Evolutionary conservation across 2,797 vertebrate genomes (phyloP).

Genomic region (Otolemur crassicaudatus): DNA sequence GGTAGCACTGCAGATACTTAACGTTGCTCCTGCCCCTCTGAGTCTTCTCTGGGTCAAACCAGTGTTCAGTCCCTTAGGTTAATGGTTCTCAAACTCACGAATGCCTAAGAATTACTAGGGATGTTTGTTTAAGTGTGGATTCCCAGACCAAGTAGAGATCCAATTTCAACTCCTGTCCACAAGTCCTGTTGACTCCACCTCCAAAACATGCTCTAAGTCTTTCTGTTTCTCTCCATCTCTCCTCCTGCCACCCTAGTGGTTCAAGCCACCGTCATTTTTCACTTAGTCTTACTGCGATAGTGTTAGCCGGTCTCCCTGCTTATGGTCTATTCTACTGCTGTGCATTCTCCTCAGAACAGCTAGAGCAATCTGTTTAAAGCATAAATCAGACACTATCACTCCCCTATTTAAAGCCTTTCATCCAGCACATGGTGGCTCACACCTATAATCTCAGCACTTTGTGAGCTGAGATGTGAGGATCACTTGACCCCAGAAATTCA

Average conservation of each 20-base stretch:
- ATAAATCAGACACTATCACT: background rate
- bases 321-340: background rate
- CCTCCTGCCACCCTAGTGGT: background rate
- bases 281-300: background rate
- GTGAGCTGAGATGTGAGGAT: too few relatives aligned
- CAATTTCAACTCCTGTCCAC: background rate
- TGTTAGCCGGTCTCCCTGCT: background rate
- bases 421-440: background rate
- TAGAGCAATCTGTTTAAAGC: background rate
- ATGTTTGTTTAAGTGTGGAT: background rate
- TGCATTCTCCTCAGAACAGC: background rate
- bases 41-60: background rate
- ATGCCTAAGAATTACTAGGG: background rate
- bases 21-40: background rate
- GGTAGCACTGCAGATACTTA: background rate
- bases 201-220: background rate
- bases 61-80: background rate
- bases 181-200: slow-evolving; percentile 12
- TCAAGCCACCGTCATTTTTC: background rate
- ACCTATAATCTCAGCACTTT: background rate
- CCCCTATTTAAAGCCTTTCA: background rate
- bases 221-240: background rate
- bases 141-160: background rate
- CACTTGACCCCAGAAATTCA: too few relatives aligned
- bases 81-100: background rate